Conservation (phyloP, 2,113 vertebrate species). For the Romanogobio albipinnatus region DNA sequence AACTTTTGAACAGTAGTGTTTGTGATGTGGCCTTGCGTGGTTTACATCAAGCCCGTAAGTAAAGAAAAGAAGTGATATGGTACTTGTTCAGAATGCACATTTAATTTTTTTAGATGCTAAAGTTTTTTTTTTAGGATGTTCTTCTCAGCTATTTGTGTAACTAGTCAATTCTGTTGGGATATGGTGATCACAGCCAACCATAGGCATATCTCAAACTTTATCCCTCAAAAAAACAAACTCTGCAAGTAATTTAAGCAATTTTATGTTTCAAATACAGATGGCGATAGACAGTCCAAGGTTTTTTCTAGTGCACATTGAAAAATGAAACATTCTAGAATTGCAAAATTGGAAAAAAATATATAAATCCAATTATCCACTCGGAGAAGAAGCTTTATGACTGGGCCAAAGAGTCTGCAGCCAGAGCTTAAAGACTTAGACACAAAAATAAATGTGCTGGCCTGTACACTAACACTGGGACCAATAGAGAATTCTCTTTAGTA, state of each 20-base stretch:
- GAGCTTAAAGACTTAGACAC: slow-evolving; percentile 43
- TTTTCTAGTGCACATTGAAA: neutral
- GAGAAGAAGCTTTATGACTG: slow-evolving; percentile 6
- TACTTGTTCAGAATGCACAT: too few relatives aligned
- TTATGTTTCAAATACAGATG: neutral
- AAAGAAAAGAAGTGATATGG: too few relatives aligned
- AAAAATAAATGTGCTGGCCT: slow-evolving; percentile 46
- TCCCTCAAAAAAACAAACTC: too few relatives aligned
- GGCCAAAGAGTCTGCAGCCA: slow-evolving; percentile 37
- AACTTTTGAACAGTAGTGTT: neutral
- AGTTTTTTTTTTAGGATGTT: too few relatives aligned
- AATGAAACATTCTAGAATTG: neutral
- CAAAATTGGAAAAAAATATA: slow-evolving; percentile 23
- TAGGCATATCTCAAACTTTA: neutral
- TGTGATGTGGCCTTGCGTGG: neutral
- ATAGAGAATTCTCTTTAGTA: slow-evolving; percentile 35
- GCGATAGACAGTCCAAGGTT: neutral
- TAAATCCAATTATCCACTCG: slow-evolving; percentile 50
- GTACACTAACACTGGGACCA: slow-evolving; percentile 31
- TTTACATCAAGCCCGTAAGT: neutral
- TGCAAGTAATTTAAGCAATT: too few relatives aligned
- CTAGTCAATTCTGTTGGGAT: neutral
- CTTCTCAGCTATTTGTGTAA: too few relatives aligned
- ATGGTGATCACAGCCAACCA: neutral
- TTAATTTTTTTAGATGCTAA: too few relatives aligned